A percentile compares a stretch with the other conserved stretches of the same genome.
These are phyloP conservation scores for Sarcophilus harrisii DNA, from an alignment of 2,797 vertebrate species.

Conservation along the genomic window DNA sequence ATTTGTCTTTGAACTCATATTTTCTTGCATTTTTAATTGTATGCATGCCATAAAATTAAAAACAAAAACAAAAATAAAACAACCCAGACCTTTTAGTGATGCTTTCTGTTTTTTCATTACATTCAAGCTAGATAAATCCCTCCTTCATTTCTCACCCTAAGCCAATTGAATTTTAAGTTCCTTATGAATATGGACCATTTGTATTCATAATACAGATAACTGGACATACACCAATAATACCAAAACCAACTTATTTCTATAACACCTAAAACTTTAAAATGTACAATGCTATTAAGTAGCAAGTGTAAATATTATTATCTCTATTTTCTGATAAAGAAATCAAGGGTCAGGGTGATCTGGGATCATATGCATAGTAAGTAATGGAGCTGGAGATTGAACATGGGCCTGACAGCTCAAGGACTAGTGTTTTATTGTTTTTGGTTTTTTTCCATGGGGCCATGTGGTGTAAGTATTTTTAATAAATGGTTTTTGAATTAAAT, in stretches of 20 bases:
- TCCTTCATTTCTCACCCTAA: background rate
- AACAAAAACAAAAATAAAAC: background rate
- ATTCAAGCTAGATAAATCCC: background rate
- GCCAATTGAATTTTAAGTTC: background rate
- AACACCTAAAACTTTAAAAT: background rate
- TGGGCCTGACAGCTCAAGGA: background rate
- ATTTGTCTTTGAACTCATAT: background rate
- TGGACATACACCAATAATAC: background rate
- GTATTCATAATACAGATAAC: background rate
- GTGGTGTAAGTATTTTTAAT: background rate
- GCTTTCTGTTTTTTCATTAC: background rate
- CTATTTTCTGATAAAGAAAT: conserved; percentile 17
- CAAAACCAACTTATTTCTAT: background rate
- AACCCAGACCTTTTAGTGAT: background rate
- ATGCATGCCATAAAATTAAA: background rate
- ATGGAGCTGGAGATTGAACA: background rate
- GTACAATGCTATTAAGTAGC: background rate
- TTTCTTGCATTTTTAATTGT: background rate
- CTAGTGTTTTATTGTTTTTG: background rate
- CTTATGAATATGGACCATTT: background rate
- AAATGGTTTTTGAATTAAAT: background rate
- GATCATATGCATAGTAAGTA: background rate
- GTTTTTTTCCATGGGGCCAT: background rate
- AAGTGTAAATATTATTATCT: background rate
- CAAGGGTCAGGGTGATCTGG: background rate